Percentiles rank a stretch among this genome's conserved stretches.
These are phyloP conservation scores for Neomorphus geoffroyi DNA, from an alignment of 2,797 vertebrate species.

Conservation along the genomic window DNA sequence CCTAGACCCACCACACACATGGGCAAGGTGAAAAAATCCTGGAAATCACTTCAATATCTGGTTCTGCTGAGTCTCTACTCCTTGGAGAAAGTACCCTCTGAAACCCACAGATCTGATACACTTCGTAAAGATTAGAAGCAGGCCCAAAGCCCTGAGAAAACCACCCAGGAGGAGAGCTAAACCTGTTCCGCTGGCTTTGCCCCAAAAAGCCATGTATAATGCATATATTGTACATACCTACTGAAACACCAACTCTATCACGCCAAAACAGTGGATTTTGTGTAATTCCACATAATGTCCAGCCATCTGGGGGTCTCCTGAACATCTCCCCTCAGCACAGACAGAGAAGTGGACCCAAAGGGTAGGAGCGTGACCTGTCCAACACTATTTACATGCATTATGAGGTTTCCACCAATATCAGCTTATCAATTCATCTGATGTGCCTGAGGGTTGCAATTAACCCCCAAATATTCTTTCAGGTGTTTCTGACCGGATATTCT, in stretches of 20 bases:
- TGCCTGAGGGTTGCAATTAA: background rate
- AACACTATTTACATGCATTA: background rate
- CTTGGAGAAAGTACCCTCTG: background rate
- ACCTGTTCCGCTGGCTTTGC: background rate
- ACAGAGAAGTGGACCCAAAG: background rate
- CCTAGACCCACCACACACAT: background rate
- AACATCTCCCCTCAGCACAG: rapidly evolving
- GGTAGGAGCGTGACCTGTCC: background rate
- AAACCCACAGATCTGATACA: background rate
- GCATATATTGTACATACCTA: background rate
- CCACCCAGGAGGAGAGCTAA: background rate
- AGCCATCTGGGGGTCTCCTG: background rate
- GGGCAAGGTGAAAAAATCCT: background rate
- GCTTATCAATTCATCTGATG: background rate
- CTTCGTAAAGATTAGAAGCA: background rate
- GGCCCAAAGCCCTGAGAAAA: background rate
- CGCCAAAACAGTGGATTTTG: background rate
- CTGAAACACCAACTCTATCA: background rate
- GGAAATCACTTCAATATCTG: background rate
- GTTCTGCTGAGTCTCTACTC: background rate
- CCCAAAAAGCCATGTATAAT: background rate
- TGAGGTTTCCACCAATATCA: background rate
- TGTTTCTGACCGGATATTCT: background rate
- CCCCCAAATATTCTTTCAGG: background rate
- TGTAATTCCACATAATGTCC: background rate